A percentile compares a stretch with the other conserved stretches of the same genome.
phyloP scores from a whole-genome alignment of 2,797 vertebrate genomes.

The Chloroceryle amazona region DNA sequence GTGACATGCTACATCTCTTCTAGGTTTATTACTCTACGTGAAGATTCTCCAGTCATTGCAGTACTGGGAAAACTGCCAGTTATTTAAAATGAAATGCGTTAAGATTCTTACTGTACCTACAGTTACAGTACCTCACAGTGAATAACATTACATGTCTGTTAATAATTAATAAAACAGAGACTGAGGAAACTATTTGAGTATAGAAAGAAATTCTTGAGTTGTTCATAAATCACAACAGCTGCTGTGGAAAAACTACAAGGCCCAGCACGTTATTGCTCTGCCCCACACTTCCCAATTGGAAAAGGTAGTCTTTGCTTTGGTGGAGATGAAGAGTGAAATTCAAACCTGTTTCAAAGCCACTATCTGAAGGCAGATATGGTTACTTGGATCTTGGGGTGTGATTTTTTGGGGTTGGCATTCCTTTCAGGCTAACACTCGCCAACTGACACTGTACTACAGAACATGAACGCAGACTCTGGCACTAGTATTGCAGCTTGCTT shows the following conservation, averaged over 20 bases:
- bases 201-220: not conserved
- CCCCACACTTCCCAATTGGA: not conserved
- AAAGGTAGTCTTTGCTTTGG: not conserved
- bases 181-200: not conserved
- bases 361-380: not conserved
- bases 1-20: not conserved
- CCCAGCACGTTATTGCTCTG: fast-evolving
- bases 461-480: not conserved
- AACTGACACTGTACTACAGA: not conserved
- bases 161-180: not conserved
- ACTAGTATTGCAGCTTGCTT: not conserved
- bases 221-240: not conserved
- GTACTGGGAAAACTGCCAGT: not conserved
- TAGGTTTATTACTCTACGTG: not conserved
- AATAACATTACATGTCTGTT: not conserved
- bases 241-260: not conserved
- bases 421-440: not conserved
- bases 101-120: not conserved
- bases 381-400: not conserved
- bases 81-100: not conserved
- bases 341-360: not conserved
- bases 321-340: not conserved
- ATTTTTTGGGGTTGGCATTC: not conserved
- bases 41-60: not conserved
- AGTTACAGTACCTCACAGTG: not conserved